phyloP scores from a whole-genome alignment of 2,797 vertebrate species.

The Pagetopsis macropterus region DNA sequence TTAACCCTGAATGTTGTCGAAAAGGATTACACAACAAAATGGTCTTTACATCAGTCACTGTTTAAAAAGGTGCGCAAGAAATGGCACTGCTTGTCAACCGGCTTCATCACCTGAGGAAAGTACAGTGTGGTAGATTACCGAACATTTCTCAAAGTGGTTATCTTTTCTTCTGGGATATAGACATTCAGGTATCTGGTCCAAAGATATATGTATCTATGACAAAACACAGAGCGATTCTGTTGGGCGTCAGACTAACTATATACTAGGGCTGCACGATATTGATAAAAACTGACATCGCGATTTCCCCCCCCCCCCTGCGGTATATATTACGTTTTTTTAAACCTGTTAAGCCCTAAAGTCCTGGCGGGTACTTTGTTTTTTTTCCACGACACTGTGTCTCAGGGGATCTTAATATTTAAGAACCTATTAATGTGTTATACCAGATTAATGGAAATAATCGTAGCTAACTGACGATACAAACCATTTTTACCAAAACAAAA shows the following conservation, averaged over 20 bases:
- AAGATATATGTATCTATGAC: conserved; percentile 1
- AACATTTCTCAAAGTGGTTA: conserved; percentile 20
- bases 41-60: conserved; percentile 4
- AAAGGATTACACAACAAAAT: conserved; percentile 18
- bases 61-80: conserved; percentile 8
- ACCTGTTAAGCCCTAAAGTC: too few relatives aligned
- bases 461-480: too few relatives aligned
- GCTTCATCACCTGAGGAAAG: conserved; percentile 10
- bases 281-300: too few relatives aligned
- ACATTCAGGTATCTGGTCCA: background rate
- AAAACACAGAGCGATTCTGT: background rate
- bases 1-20: conserved; percentile 22
- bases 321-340: too few relatives aligned
- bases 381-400: too few relatives aligned
- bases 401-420: too few relatives aligned
- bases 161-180: background rate
- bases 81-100: conserved; percentile 19
- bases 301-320: too few relatives aligned
- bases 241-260: background rate
- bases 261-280: too few relatives aligned
- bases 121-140: conserved; percentile 1
- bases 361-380: too few relatives aligned
- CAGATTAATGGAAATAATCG: too few relatives aligned
- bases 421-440: too few relatives aligned
- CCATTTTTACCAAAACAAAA: too few relatives aligned